Evolutionary conservation across 2,888 invertebrate species (phyloP).

Genomic region (Drosophila neoperkinsi): DNA sequence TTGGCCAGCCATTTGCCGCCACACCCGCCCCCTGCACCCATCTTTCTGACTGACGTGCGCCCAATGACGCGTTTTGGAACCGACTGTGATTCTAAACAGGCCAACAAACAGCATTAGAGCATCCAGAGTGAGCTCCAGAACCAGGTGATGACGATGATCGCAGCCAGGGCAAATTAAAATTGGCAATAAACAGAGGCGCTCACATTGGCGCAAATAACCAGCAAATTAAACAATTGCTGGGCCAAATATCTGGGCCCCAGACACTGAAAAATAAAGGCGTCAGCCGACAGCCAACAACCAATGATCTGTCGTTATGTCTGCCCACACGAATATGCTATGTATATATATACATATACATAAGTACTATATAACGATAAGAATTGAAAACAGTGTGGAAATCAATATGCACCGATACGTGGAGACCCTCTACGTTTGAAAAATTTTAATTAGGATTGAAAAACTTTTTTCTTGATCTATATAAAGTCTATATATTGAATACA

Average conservation of each 20-base stretch:
- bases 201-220: constrained; percentile 28
- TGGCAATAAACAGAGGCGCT: constrained; percentile 47
- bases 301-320: constrained; percentile 35
- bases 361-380: constrained; percentile 6
- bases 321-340: constrained; percentile 11
- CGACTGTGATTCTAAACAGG: constrained; percentile 65
- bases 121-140: constrained; percentile 40
- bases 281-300: constrained; percentile 51
- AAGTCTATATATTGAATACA: not conserved
- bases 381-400: not conserved
- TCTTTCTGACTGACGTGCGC: constrained; percentile 68
- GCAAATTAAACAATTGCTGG: constrained; percentile 41
- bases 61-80: constrained; percentile 68
- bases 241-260: constrained; percentile 58
- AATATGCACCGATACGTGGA: constrained; percentile 1
- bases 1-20: constrained; percentile 42
- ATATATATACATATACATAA: constrained; percentile 7
- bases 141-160: constrained; percentile 67
- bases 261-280: constrained; percentile 53
- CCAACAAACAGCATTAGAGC: constrained; percentile 30
- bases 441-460: not conserved
- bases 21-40: constrained; percentile 22
- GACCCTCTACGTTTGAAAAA: constrained; percentile 9
- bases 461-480: not conserved
- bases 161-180: constrained; percentile 38